phyloP scores from a whole-genome alignment of 2,113 vertebrate species.

The Rhinolophus ferrumequinum region DNA sequence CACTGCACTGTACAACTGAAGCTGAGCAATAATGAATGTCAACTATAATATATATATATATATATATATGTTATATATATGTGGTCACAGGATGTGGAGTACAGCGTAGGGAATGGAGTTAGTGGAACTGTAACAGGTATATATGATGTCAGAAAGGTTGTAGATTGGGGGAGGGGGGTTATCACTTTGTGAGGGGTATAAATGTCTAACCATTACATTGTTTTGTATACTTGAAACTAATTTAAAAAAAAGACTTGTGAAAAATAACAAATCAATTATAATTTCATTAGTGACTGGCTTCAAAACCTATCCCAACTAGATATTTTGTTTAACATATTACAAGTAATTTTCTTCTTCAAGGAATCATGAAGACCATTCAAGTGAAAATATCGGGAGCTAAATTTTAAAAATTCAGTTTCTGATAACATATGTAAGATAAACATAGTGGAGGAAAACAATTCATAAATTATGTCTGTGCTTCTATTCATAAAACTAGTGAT shows the following conservation, averaged over 20 bases:
- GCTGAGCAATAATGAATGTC: no score
- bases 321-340: background rate
- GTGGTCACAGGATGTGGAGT: no score
- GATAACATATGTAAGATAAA: slow-evolving; percentile 27
- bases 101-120: no score
- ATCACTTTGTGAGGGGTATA: no score
- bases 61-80: no score
- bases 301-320: background rate
- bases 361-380: slow-evolving; percentile 36
- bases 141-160: no score
- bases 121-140: no score
- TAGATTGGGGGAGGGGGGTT: no score
- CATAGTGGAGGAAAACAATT: slow-evolving; percentile 51
- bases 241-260: background rate
- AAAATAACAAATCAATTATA: slow-evolving; percentile 50
- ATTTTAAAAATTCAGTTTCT: slow-evolving; percentile 55
- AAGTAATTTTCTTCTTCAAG: slow-evolving; percentile 52
- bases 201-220: no score
- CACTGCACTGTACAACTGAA: no score
- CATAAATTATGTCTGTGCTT: slow-evolving; percentile 51
- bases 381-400: slow-evolving; percentile 52
- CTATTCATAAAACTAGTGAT: slow-evolving; percentile 59
- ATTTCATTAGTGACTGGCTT: slow-evolving; percentile 32
- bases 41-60: no score
- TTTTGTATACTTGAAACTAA: no score